These are phyloP conservation scores for Monochamus saltuarius DNA, from an alignment of 1,140 invertebrate genomes.

Conservation along the genomic window DNA sequence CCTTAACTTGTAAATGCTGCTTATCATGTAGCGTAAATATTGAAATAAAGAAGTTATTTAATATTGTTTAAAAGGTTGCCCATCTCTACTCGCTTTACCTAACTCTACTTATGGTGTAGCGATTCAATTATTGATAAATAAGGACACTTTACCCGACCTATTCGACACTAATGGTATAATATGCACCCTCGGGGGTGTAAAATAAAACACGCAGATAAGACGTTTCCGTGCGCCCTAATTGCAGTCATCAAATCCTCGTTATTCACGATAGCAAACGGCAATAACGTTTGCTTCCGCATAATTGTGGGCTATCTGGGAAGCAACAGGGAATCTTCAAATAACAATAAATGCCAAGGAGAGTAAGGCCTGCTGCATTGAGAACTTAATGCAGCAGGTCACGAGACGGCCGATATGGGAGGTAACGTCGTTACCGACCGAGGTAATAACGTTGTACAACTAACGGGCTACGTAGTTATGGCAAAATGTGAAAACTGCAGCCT, in stretches of 20 bases:
- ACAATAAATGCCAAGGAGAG: constrained; percentile 5
- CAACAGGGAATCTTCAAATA: constrained; percentile 21
- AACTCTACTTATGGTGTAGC: no score
- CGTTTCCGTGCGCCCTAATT: constrained; percentile 20
- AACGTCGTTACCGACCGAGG: constrained; percentile 21
- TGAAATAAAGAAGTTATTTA: no score
- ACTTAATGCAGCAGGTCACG: constrained; percentile 23
- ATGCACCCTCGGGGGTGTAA: not conserved
- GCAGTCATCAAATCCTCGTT: constrained; percentile 23
- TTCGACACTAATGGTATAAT: no score
- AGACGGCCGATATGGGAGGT: constrained; percentile 21
- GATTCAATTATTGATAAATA: no score
- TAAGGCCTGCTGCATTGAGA: constrained; percentile 5
- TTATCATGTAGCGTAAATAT: no score
- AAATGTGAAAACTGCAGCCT: constrained; percentile 30
- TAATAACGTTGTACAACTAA: constrained; percentile 30
- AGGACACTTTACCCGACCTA: no score
- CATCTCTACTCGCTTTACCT: no score
- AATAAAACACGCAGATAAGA: constrained; percentile 10
- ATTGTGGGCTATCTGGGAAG: constrained; percentile 20
- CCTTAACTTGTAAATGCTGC: no score
- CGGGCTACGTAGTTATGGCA: constrained; percentile 27
- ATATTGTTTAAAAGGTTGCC: no score
- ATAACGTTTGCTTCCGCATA: constrained; percentile 20
- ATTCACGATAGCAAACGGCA: constrained; percentile 20